phyloP scores from a whole-genome alignment of 2,113 vertebrate species.

The Octodon degus region DNA sequence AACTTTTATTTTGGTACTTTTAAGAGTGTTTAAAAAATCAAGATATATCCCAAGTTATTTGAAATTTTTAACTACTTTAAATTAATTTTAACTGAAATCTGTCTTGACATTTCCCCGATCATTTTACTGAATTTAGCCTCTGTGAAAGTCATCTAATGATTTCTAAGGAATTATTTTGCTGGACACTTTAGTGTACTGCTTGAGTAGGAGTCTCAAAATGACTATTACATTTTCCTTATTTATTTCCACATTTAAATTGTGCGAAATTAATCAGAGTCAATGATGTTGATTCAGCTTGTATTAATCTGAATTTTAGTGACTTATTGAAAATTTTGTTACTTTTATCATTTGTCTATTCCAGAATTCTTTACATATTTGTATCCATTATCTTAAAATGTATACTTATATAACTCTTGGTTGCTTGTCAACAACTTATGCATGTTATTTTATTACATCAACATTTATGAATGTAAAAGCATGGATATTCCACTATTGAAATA shows the following conservation, averaged over 20 bases:
- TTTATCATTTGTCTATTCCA: neutral
- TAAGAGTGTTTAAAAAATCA: neutral
- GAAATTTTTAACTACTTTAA: neutral
- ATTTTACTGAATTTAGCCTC: slow-evolving; percentile 12
- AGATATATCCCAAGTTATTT: neutral
- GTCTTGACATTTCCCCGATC: neutral
- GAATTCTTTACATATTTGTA: neutral
- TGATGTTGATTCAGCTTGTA: neutral
- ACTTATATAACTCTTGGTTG: neutral
- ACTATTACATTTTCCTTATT: neutral
- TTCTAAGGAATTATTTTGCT: neutral
- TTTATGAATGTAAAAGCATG: slow-evolving; percentile 24
- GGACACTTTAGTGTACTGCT: neutral
- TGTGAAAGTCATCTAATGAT: neutral
- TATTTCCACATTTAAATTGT: neutral
- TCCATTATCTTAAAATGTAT: neutral
- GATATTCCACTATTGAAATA: neutral
- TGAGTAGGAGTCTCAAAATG: neutral
- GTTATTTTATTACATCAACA: neutral
- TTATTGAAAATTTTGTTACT: neutral
- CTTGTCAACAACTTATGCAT: neutral
- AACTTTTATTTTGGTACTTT: neutral
- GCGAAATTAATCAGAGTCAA: neutral
- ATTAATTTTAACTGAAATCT: neutral
- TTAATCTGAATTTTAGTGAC: neutral